A percentile compares a stretch with the other conserved stretches of the same genome.
Conservation (phyloP, 2,797 vertebrate genomes). For the Phataginus tetradactyla region DNA sequence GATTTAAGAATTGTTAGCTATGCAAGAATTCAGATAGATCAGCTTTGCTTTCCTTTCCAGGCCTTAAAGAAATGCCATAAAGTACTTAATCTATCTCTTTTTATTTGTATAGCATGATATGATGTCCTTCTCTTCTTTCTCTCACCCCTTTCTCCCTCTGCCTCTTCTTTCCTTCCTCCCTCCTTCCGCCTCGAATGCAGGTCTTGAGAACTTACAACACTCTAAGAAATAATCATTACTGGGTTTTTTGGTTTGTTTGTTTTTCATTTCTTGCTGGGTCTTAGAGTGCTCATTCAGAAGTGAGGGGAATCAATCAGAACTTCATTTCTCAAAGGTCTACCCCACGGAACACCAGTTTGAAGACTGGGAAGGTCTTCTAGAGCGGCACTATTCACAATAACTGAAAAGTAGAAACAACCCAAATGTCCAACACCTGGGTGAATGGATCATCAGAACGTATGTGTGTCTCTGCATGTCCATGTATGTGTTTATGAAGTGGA, state of each 20-base stretch:
- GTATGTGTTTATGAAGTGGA: accelerated
- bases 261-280: background rate
- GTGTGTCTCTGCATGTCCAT: background rate
- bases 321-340: background rate
- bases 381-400: background rate
- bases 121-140: background rate
- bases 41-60: background rate
- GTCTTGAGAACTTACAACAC: background rate
- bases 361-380: background rate
- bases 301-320: background rate
- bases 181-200: background rate
- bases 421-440: background rate
- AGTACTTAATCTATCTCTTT: background rate
- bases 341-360: background rate
- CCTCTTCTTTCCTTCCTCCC: background rate
- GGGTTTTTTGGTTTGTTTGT: background rate
- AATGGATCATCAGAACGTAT: background rate
- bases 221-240: background rate
- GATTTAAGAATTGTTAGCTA: background rate
- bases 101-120: background rate
- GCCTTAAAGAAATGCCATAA: constrained; percentile 1
- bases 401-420: background rate
- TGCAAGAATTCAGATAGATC: background rate
- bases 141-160: no score
- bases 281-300: background rate